Percentiles rank a stretch among this genome's conserved stretches.
These are phyloP conservation scores for Endotricha flammealis DNA, from an alignment of 2,888 invertebrate genomes.

Conservation along the genomic window DNA sequence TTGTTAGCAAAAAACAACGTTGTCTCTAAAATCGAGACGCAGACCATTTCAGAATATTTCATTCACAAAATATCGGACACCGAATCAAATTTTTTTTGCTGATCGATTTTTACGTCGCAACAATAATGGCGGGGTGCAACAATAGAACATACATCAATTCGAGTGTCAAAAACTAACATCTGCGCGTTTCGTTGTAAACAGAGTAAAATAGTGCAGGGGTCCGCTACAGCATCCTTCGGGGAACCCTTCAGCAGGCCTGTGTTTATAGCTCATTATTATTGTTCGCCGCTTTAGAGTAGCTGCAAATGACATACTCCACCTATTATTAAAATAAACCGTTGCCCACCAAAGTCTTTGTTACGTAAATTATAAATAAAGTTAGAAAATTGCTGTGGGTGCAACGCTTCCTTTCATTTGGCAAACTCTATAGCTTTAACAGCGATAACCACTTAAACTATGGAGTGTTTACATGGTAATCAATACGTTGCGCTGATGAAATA, in stretches of 20 bases:
- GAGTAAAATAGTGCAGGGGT: constrained; percentile 58
- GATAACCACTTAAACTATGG: constrained; percentile 34
- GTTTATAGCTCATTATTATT: constrained; percentile 76
- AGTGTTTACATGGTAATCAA: constrained; percentile 51
- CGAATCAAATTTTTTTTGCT: constrained; percentile 50
- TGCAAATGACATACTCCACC: constrained; percentile 72
- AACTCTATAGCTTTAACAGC: constrained; percentile 37
- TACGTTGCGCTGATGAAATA: constrained; percentile 24
- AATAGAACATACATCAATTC: constrained; percentile 74
- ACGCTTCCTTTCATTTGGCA: constrained; percentile 43
- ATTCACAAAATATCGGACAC: constrained; percentile 48
- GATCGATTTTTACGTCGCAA: constrained; percentile 58
- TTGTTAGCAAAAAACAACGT: constrained; percentile 51
- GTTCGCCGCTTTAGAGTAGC: constrained; percentile 66
- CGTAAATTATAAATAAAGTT: constrained; percentile 56
- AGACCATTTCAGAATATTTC: constrained; percentile 33
- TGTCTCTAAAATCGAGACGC: constrained; percentile 47
- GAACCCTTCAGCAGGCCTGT: constrained; percentile 59
- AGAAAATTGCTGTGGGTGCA: constrained; percentile 50
- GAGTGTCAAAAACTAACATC: constrained; percentile 78
- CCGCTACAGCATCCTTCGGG: constrained; percentile 58
- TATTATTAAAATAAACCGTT: constrained; percentile 70
- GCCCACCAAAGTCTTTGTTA: constrained; percentile 56
- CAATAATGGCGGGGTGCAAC: constrained; percentile 61
- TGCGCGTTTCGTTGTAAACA: constrained; percentile 72